Evolutionary conservation across 2,797 vertebrate species (phyloP).

Genomic region (Sylvia borin): DNA sequence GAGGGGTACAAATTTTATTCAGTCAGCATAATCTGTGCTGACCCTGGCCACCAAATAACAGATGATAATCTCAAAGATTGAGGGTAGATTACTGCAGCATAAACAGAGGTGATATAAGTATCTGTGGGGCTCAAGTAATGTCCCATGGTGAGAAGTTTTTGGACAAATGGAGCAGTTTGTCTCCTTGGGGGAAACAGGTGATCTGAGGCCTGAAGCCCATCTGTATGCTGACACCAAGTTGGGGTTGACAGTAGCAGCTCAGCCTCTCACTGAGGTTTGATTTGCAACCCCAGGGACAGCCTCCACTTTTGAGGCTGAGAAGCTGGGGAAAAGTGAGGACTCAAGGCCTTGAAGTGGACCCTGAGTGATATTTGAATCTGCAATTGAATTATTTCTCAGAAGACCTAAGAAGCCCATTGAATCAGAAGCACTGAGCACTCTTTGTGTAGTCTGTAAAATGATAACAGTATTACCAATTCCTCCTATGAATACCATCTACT

Average conservation of each 20-base stretch:
- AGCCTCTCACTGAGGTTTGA: rapidly evolving
- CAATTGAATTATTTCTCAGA: not conserved
- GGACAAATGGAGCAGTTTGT: not conserved
- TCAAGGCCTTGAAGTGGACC: not conserved
- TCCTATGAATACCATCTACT: not conserved
- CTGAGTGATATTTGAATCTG: not conserved
- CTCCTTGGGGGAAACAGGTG: not conserved
- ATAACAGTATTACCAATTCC: not conserved
- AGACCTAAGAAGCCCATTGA: not conserved
- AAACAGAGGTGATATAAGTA: not conserved
- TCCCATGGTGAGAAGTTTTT: not conserved
- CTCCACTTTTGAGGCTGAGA: not conserved
- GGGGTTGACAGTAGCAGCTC: not conserved
- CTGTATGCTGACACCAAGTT: rapidly evolving
- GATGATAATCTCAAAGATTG: not conserved
- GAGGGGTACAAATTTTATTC: not conserved
- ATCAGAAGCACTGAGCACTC: not conserved
- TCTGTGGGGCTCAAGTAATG: not conserved
- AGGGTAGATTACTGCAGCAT: not conserved
- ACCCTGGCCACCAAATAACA: not conserved
- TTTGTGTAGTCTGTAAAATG: not conserved
- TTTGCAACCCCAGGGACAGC: not conserved
- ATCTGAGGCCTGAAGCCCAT: not conserved
- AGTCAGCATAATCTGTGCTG: not conserved
- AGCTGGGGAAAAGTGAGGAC: not conserved